A percentile compares a stretch with the other conserved stretches of the same genome.
Conservation (phyloP, 2,797 vertebrate genomes). For the Hyperoplus lanceolatus region DNA sequence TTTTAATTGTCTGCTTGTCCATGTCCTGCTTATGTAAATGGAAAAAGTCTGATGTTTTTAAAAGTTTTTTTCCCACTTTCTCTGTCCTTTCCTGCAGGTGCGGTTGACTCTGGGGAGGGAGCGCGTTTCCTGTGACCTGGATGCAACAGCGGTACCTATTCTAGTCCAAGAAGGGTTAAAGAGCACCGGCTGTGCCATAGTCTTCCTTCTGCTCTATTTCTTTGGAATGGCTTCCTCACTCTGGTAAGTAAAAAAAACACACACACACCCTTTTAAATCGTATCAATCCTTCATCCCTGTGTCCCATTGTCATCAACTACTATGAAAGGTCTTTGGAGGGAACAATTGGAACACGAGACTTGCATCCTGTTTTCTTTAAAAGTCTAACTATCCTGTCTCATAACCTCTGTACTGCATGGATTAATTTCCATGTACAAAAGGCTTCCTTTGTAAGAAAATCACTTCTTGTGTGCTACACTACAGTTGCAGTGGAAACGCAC, state of each 20-base stretch:
- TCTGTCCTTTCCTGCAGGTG: constrained; percentile 71
- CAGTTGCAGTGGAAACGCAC: constrained; percentile 58
- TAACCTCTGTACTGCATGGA: constrained; percentile 64
- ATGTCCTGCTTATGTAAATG: background rate
- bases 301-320: constrained; percentile 50
- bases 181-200: constrained; percentile 98
- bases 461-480: constrained; percentile 38
- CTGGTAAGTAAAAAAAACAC: constrained; percentile 86
- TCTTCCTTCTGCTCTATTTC: constrained; percentile 99
- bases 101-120: constrained; percentile 95
- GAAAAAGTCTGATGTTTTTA: background rate
- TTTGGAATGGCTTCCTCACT: constrained; percentile 99
- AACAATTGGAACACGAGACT: constrained; percentile 68
- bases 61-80: background rate
- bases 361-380: constrained; percentile 73
- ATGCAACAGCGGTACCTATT: constrained; percentile 94
- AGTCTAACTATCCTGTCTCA: constrained; percentile 61
- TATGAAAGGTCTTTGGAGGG: constrained; percentile 41
- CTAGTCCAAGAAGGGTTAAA: constrained; percentile 98
- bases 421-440: constrained; percentile 52
- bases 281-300: constrained; percentile 48
- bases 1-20: no score
- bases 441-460: constrained; percentile 20
- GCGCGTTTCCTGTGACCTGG: constrained; percentile 98
- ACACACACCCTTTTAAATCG: constrained; percentile 6